Evolutionary conservation across 1,140 invertebrate species (phyloP).

Genomic region (Charaxes varanes): DNA sequence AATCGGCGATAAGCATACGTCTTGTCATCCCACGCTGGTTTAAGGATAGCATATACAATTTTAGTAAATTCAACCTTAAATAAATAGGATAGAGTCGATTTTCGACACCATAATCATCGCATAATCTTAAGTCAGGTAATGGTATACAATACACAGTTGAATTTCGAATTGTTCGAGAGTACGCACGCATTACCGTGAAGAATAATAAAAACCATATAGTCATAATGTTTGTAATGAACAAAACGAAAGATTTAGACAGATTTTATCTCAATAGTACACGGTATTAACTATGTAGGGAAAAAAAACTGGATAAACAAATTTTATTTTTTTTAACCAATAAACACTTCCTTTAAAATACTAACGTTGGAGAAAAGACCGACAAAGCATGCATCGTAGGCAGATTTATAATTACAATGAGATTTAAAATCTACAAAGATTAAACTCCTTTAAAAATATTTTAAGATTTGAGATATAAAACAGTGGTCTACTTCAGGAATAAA

Average conservation of each 20-base stretch:
- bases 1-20: conserved; percentile 61
- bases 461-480: too few species aligned
- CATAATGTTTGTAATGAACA: conserved; percentile 1
- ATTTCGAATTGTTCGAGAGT: conserved; percentile 24
- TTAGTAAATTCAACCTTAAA: conserved; percentile 15
- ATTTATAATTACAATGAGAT: too few species aligned
- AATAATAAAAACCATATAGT: conserved; percentile 1
- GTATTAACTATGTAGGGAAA: too few species aligned
- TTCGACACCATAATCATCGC: neutral
- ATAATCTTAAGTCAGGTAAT: conserved; percentile 15
- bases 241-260: neutral
- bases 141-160: conserved; percentile 23
- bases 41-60: conserved; percentile 22
- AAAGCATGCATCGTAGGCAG: too few species aligned
- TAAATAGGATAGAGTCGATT: conserved; percentile 14
- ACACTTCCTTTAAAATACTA: too few species aligned
- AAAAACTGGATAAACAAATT: too few species aligned
- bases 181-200: conserved; percentile 10
- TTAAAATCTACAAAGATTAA: too few species aligned
- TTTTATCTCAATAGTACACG: too few species aligned
- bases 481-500: too few species aligned
- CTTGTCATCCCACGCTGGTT: conserved; percentile 54
- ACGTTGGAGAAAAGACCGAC: too few species aligned
- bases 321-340: too few species aligned
- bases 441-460: too few species aligned